phyloP scores from a whole-genome alignment of 2,113 vertebrate genomes.

The Cryptotis parvus region DNA sequence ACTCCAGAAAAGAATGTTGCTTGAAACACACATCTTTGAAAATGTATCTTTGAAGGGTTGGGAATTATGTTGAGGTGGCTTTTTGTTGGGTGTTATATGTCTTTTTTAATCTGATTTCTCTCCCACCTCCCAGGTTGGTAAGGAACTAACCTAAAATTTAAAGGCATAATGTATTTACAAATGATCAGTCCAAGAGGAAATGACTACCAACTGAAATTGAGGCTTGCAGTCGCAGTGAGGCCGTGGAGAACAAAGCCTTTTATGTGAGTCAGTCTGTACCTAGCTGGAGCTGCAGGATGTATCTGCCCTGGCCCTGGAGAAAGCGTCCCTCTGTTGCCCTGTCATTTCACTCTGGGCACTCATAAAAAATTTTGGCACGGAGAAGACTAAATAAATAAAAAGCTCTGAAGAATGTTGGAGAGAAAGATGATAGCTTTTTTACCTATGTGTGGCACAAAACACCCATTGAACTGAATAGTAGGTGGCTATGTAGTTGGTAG shows the following conservation, averaged over 20 bases:
- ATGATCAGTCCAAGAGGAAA: constrained; percentile 7
- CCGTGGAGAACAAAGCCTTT: constrained; percentile 87
- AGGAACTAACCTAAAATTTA: constrained; percentile 46
- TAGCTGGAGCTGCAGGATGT: constrained; percentile 78
- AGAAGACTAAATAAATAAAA: constrained; percentile 46
- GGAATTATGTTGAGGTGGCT: constrained; percentile 39
- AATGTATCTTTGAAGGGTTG: not conserved
- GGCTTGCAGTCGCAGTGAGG: constrained; percentile 79
- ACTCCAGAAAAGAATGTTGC: not conserved
- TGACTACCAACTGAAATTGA: constrained; percentile 57
- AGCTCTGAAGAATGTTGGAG: constrained; percentile 48
- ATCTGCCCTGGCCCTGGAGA: constrained; percentile 48
- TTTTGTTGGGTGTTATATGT: not conserved
- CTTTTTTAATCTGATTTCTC: not conserved
- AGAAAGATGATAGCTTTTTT: constrained; percentile 36
- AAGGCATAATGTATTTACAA: constrained; percentile 46
- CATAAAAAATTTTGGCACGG: constrained; percentile 48
- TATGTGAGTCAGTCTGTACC: constrained; percentile 78
- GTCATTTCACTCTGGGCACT: constrained; percentile 49
- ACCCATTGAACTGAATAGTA: not conserved
- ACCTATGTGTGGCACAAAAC: not conserved
- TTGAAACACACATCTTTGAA: not conserved
- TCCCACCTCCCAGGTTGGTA: not conserved
- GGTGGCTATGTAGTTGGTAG: constrained; percentile 3
- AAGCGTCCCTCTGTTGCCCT: constrained; percentile 61